Evolutionary conservation across 2,888 invertebrate species (phyloP).

Genomic region (Microplitis deprimator): DNA sequence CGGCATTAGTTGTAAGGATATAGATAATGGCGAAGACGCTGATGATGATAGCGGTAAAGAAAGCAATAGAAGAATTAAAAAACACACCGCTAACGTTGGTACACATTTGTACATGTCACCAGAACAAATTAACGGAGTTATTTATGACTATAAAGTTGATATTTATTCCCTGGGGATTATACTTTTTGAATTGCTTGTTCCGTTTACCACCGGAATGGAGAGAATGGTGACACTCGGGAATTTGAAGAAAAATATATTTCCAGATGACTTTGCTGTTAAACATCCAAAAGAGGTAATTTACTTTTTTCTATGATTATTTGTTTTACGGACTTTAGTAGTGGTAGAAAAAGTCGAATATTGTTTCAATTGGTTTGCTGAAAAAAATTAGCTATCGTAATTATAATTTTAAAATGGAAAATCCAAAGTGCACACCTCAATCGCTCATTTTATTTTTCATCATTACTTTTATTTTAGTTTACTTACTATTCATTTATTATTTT

Average conservation of each 20-base stretch:
- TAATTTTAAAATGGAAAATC: background rate
- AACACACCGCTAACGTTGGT: slow-evolving; percentile 80
- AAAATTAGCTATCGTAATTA: no score
- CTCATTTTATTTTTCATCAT: background rate
- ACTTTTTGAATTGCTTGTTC: slow-evolving; percentile 91
- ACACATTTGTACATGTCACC: slow-evolving; percentile 99
- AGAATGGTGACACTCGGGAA: slow-evolving; percentile 79
- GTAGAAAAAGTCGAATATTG: background rate
- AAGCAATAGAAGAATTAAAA: slow-evolving; percentile 65
- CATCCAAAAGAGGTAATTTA: slow-evolving; percentile 80
- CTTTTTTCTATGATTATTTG: background rate
- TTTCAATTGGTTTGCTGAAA: background rate
- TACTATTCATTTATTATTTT: background rate
- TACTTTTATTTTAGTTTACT: background rate
- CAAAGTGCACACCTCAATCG: background rate
- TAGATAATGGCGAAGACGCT: slow-evolving; percentile 9
- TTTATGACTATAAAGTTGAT: slow-evolving; percentile 93
- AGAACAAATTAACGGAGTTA: slow-evolving; percentile 85
- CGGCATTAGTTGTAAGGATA: slow-evolving; percentile 56
- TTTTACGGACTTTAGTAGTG: background rate
- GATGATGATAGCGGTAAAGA: slow-evolving; percentile 46
- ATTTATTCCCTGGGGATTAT: slow-evolving; percentile 96
- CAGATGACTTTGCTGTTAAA: slow-evolving; percentile 77
- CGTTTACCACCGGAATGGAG: slow-evolving; percentile 94
- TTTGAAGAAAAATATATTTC: slow-evolving; percentile 80